A percentile compares a stretch with the other conserved stretches of the same genome.
These are phyloP conservation scores for Smittia aterrima DNA, from an alignment of 2,888 invertebrate species.

Conservation along the genomic window DNA sequence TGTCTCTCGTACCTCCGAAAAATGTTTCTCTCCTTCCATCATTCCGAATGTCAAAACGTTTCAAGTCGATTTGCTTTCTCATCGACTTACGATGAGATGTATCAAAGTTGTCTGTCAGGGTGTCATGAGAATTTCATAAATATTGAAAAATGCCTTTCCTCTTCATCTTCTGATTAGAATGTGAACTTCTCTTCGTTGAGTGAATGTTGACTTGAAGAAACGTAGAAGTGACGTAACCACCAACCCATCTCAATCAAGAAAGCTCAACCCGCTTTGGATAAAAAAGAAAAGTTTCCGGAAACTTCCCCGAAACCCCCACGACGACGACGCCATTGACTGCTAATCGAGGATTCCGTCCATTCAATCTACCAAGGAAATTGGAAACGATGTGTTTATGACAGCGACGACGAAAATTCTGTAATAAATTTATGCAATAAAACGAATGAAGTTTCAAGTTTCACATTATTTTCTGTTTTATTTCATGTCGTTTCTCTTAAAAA, in stretches of 20 bases:
- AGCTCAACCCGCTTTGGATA: too few species aligned
- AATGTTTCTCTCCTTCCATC: slow-evolving; percentile 28
- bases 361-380: neutral
- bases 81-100: slow-evolving; percentile 29
- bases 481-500: slow-evolving; percentile 18
- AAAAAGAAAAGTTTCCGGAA: too few species aligned
- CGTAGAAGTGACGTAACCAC: too few species aligned
- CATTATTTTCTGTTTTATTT: slow-evolving; percentile 15
- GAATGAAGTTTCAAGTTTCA: slow-evolving; percentile 8
- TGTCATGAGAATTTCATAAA: slow-evolving; percentile 21
- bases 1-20: slow-evolving; percentile 15
- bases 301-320: too few species aligned
- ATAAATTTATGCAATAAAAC: slow-evolving; percentile 3
- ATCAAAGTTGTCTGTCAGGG: slow-evolving; percentile 21
- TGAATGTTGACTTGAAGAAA: too few species aligned
- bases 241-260: too few species aligned
- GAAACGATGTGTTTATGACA: neutral
- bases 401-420: neutral
- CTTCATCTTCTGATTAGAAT: neutral
- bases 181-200: neutral
- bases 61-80: slow-evolving; percentile 30
- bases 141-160: neutral
- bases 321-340: too few species aligned
- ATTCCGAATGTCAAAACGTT: slow-evolving; percentile 36
- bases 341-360: too few species aligned